Evolutionary conservation across 2,888 invertebrate genomes (phyloP).

Genomic region (Julus scanicus): DNA sequence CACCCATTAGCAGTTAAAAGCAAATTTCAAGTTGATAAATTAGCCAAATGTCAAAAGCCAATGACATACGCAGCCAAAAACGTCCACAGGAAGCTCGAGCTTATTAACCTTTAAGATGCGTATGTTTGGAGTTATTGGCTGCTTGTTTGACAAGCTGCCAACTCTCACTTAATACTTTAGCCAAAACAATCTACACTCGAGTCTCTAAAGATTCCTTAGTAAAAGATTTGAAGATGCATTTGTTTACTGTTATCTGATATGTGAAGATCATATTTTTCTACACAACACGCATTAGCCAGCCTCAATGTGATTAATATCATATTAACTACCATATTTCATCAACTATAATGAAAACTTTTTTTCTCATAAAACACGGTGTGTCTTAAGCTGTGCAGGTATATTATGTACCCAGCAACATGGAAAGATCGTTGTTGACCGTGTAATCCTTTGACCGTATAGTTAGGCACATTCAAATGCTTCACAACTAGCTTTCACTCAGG

Average conservation of each 20-base stretch:
- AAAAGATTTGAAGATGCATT: slow-evolving; percentile 4
- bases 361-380: too few species aligned
- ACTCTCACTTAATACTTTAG: not conserved
- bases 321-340: too few species aligned
- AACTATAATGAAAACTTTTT: too few species aligned
- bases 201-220: not conserved
- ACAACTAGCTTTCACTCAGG: too few species aligned
- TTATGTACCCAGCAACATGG: too few species aligned
- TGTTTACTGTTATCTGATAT: slow-evolving; percentile 58
- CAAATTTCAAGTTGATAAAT: not conserved
- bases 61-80: not conserved
- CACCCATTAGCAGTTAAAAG: not conserved
- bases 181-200: not conserved
- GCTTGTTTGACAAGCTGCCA: slow-evolving; percentile 1
- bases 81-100: not conserved
- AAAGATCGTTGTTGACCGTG: too few species aligned
- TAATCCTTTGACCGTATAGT: too few species aligned
- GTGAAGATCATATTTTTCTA: not conserved
- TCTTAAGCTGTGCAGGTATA: too few species aligned
- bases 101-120: not conserved
- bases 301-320: too few species aligned
- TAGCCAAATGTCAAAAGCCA: slow-evolving; percentile 5
- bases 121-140: slow-evolving; percentile 18
- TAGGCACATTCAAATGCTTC: too few species aligned
- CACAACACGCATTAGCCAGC: too few species aligned